Conservation (phyloP, 2,797 vertebrate species). For the Dallia pectoralis region DNA sequence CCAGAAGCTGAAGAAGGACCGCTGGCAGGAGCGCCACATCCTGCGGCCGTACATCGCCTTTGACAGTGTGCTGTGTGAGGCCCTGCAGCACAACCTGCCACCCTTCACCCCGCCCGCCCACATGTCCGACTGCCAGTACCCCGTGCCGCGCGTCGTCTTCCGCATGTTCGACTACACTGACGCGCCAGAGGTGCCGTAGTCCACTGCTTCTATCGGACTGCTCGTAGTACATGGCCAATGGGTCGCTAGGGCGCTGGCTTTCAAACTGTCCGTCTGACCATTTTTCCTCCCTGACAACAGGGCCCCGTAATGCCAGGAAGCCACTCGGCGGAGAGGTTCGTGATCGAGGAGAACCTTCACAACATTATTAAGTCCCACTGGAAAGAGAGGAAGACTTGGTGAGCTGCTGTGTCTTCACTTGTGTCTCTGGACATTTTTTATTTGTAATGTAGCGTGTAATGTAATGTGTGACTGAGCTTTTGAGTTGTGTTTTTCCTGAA, state of each 20-base stretch:
- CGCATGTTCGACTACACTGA: slow-evolving; percentile 99
- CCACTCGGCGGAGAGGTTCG: slow-evolving; percentile 95
- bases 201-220: background rate
- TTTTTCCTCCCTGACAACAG: slow-evolving; percentile 56
- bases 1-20: slow-evolving; percentile 97
- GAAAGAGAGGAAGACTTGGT: slow-evolving; percentile 97
- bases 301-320: slow-evolving; percentile 98
- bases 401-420: slow-evolving; percentile 31
- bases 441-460: background rate
- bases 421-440: background rate
- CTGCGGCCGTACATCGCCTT: slow-evolving; percentile 96
- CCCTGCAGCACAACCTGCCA: slow-evolving; percentile 95
- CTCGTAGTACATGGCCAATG: background rate
- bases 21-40: slow-evolving; percentile 97
- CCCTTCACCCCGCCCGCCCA: slow-evolving; percentile 95
- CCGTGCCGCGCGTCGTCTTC: slow-evolving; percentile 91
- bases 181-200: slow-evolving; percentile 87
- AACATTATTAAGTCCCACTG: slow-evolving; percentile 96
- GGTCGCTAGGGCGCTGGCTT: background rate
- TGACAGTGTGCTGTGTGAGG: slow-evolving; percentile 96
- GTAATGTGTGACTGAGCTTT: too few relatives aligned
- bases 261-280: background rate
- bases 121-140: slow-evolving; percentile 87
- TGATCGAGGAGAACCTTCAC: slow-evolving; percentile 97
- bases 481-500: background rate